phyloP scores from a whole-genome alignment of 1,140 invertebrate species.

The Drosophila sturtevanti region DNA sequence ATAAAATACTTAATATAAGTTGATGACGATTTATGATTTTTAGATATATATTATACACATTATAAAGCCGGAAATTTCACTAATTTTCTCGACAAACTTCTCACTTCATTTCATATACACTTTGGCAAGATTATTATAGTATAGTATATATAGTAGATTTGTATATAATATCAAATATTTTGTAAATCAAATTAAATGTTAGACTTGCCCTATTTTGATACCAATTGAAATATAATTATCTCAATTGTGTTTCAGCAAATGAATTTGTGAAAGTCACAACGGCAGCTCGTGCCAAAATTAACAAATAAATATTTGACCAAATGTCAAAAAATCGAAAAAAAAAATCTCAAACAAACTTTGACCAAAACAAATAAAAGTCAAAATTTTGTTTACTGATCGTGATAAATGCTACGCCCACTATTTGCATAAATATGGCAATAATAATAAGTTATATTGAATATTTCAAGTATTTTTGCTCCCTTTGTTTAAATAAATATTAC shows the following conservation, averaged over 20 bases:
- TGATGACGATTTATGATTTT: too few species aligned
- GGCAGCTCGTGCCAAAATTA: constrained; percentile 58
- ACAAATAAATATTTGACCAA: constrained; percentile 38
- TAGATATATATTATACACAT: background rate
- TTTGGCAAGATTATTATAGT: background rate
- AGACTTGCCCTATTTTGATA: background rate
- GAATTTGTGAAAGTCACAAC: constrained; percentile 64
- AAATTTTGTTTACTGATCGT: constrained; percentile 66
- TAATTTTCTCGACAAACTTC: constrained; percentile 15
- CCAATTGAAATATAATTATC: background rate
- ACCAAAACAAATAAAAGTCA: constrained; percentile 56
- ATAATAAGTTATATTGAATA: constrained; percentile 28
- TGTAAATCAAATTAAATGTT: background rate
- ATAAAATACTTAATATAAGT: too few species aligned
- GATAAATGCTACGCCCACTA: constrained; percentile 71
- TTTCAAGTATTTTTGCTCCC: constrained; percentile 37
- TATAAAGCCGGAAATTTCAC: background rate
- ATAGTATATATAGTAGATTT: background rate
- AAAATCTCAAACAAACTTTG: constrained; percentile 16
- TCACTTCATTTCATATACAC: background rate
- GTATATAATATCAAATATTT: background rate
- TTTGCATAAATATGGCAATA: constrained; percentile 55
- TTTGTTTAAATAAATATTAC: constrained; percentile 42
- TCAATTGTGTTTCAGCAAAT: background rate
- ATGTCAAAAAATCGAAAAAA: constrained; percentile 31